Base-by-base conservation (phyloP, 2,888 invertebrate species). In the Heliconius hortense region DNA sequence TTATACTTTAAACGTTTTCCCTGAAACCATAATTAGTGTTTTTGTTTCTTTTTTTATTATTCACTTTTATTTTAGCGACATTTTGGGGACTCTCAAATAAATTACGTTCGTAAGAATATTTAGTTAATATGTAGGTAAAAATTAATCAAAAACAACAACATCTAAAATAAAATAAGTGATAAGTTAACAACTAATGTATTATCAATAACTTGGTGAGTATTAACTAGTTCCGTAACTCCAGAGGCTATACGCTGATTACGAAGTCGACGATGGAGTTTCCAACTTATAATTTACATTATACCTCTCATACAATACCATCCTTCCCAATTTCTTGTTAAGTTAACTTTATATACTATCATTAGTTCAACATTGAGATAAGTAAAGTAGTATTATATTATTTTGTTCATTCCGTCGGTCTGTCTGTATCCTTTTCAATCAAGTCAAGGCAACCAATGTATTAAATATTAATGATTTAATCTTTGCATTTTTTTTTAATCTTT, bases 231-330 rank as follows among this genome's bases (percentile, higher is more conserved):
- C n/a, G 60, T 60, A 64, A 71, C 68, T 76, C 64, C 62, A 59
- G 72, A 76, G 72, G 71, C 59, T 31, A 70, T 69, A 77, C 66
- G 73, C 71, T 73, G 75, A 77, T 78, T 78, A 78, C 77, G 7
- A 77, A 78, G 77, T 78, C 77, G 64, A 48, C 73, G 70, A 75
- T 75, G 35, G 73, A 74, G 71, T 73, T 78, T 28, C 64, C 60
- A 78, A 75, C 43, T 77, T 75, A 73, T 70, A n/a, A n/a, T n/a
- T n/a, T n/a, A n/a, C n/a, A 77, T 78, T 74, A 74, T 69, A 56
- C 59, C 66, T 76, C 75, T 74, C 72, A 74, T 74, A 73, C 73
- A 72, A 72, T 68, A 26, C 69, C 63, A 74, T 21, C 35, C 60
- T 39, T 68, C 35, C 39, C 39, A 43, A 59, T 56, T 56, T 71